Percentiles rank a stretch among this genome's conserved stretches.
These are phyloP conservation scores for Acronicta aceris DNA, from an alignment of 2,888 invertebrate species.

Conservation along the genomic window DNA sequence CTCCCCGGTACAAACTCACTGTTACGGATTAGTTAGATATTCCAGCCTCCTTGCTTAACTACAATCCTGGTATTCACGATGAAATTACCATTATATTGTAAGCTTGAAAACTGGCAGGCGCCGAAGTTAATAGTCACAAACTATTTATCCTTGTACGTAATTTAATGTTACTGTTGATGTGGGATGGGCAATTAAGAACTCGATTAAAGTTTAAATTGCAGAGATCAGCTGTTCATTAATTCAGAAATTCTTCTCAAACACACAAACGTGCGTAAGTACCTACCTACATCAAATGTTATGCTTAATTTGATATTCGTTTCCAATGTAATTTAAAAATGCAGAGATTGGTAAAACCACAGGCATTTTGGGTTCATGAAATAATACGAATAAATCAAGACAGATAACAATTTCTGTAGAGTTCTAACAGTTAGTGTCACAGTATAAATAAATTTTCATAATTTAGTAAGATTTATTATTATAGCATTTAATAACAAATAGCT, in stretches of 20 bases:
- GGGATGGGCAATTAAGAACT: slow-evolving; percentile 49
- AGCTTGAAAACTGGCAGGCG: slow-evolving; percentile 32
- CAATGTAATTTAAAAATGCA: neutral
- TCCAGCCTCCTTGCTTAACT: slow-evolving; percentile 25
- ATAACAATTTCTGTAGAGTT: slow-evolving; percentile 61
- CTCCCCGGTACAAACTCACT: slow-evolving; percentile 9
- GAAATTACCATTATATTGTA: slow-evolving; percentile 37
- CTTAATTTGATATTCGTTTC: neutral
- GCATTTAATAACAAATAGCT: slow-evolving; percentile 4
- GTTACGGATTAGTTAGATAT: slow-evolving; percentile 38
- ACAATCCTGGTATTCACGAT: slow-evolving; percentile 29
- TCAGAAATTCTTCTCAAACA: slow-evolving; percentile 30
- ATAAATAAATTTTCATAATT: slow-evolving; percentile 64
- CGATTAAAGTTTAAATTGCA: slow-evolving; percentile 54
- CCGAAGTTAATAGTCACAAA: slow-evolving; percentile 42
- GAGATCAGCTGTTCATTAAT: slow-evolving; percentile 45
- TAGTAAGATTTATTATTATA: slow-evolving; percentile 48
- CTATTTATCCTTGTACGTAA: slow-evolving; percentile 49
- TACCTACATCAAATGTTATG: neutral
- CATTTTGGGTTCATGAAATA: slow-evolving; percentile 18
- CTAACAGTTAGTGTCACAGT: slow-evolving; percentile 63
- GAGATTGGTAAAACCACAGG: slow-evolving; percentile 21
- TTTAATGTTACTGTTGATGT: slow-evolving; percentile 43
- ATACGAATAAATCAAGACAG: slow-evolving; percentile 60
- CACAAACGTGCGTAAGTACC: slow-evolving; percentile 5